Conservation (phyloP, 2,888 invertebrate species). For the Drosophila anceps region DNA sequence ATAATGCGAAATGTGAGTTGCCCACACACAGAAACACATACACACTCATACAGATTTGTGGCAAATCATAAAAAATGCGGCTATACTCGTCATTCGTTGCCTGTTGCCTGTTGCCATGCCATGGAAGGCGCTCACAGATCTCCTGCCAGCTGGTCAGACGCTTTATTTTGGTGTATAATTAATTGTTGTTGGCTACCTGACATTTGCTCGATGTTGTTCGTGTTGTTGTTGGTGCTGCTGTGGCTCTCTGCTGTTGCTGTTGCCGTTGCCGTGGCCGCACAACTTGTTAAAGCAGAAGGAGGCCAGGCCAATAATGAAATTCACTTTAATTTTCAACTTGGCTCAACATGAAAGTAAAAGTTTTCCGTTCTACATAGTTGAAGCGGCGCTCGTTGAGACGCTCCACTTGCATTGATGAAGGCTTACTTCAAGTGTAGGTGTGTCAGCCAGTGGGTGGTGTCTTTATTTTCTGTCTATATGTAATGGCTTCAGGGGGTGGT, state of each 20-base stretch:
- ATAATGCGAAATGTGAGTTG: conserved; percentile 42
- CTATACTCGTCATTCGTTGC: conserved; percentile 42
- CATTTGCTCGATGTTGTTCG: conserved; percentile 33
- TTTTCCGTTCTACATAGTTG: conserved; percentile 46
- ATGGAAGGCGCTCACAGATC: conserved; percentile 13
- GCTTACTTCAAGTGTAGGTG: conserved; percentile 45
- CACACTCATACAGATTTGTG: conserved; percentile 21
- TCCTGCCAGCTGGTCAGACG: conserved; percentile 48
- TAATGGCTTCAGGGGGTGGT: background rate
- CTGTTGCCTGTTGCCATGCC: conserved; percentile 63
- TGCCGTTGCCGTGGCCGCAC: conserved; percentile 17
- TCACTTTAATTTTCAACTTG: conserved; percentile 67
- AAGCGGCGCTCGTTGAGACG: conserved; percentile 49
- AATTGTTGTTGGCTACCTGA: conserved; percentile 71
- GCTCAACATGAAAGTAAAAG: conserved; percentile 71
- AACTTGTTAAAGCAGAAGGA: conserved; percentile 42
- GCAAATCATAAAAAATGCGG: conserved; percentile 67
- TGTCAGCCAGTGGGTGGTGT: conserved; percentile 33
- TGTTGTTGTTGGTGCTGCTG: conserved; percentile 15
- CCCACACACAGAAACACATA: conserved; percentile 12
- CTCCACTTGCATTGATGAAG: conserved; percentile 65
- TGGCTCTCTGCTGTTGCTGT: background rate
- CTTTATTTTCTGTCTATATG: conserved; percentile 12
- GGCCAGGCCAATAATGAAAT: conserved; percentile 57
- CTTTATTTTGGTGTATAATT: conserved; percentile 72